Conservation (phyloP, 2,797 vertebrate genomes). For the Tragopan temminckii region DNA sequence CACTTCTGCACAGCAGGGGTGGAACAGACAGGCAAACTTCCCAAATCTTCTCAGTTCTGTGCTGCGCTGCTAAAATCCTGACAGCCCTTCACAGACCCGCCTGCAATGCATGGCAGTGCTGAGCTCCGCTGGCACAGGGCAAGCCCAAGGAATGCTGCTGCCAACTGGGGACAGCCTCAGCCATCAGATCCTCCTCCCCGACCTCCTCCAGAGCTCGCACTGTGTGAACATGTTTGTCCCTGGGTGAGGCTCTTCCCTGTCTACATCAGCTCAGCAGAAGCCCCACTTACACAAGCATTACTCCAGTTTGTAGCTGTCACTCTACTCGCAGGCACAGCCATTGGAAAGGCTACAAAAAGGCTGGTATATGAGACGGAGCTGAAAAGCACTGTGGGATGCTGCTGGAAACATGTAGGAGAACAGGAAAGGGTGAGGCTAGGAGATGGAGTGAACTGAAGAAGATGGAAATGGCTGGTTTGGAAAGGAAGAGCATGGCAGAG, state of each 20-base stretch:
- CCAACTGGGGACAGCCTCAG: neutral
- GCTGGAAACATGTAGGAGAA: neutral
- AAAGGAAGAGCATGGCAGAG: neutral
- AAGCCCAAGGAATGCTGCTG: neutral
- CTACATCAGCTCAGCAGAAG: neutral
- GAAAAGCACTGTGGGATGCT: neutral
- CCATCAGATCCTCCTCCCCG: neutral
- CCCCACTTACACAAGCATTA: neutral
- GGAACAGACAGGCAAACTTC: neutral
- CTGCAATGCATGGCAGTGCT: accelerated
- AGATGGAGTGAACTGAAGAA: neutral
- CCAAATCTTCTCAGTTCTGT: neutral
- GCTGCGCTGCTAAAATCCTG: accelerated
- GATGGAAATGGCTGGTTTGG: neutral
- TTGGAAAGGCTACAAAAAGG: neutral
- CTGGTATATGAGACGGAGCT: neutral
- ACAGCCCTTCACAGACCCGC: neutral
- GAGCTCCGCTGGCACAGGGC: neutral
- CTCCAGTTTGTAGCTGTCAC: neutral
- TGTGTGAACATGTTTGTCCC: neutral
- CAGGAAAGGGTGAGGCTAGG: neutral
- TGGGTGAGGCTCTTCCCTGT: neutral
- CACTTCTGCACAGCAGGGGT: accelerated
- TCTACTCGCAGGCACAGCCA: neutral
- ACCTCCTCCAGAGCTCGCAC: accelerated